phyloP scores from a whole-genome alignment of 2,888 invertebrate genomes.

The Rotaria macrura region DNA sequence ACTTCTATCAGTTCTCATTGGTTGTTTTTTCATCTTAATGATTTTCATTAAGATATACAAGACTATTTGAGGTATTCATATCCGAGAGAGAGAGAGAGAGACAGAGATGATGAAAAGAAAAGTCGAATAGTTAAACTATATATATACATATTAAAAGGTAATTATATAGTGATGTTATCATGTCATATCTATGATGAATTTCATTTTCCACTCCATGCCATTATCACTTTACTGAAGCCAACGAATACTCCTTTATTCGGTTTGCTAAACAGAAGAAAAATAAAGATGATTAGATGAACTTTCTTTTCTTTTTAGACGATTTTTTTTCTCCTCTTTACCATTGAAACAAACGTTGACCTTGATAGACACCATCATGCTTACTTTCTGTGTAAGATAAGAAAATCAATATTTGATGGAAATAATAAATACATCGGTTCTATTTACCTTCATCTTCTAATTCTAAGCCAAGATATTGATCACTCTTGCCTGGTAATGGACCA shows the following conservation, averaged over 20 bases:
- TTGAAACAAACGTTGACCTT: conserved; percentile 46
- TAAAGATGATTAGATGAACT: neutral
- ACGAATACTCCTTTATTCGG: conserved; percentile 50
- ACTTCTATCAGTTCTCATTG: neutral
- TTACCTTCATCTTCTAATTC: conserved; percentile 49
- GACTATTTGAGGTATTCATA: neutral
- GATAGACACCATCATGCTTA: conserved; percentile 49
- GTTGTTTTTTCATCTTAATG: neutral
- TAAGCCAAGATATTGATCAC: conserved; percentile 47
- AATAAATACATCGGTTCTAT: neutral
- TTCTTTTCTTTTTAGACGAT: neutral
- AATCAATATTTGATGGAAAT: conserved; percentile 1
- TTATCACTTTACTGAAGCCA: conserved; percentile 48
- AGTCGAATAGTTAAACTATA: neutral
- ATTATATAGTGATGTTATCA: too few species aligned
- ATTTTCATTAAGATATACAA: neutral
- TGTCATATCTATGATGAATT: neutral
- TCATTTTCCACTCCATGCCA: conserved; percentile 35
- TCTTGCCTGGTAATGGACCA: conserved; percentile 46
- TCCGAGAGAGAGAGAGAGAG: neutral
- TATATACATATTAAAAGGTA: neutral
- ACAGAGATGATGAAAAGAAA: neutral
- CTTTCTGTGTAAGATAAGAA: conserved; percentile 44
- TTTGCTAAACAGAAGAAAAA: conserved; percentile 42
- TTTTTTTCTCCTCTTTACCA: conserved; percentile 42